Base-by-base conservation (phyloP, 2,113 vertebrate genomes). In the Paracanthobrama guichenoti region DNA sequence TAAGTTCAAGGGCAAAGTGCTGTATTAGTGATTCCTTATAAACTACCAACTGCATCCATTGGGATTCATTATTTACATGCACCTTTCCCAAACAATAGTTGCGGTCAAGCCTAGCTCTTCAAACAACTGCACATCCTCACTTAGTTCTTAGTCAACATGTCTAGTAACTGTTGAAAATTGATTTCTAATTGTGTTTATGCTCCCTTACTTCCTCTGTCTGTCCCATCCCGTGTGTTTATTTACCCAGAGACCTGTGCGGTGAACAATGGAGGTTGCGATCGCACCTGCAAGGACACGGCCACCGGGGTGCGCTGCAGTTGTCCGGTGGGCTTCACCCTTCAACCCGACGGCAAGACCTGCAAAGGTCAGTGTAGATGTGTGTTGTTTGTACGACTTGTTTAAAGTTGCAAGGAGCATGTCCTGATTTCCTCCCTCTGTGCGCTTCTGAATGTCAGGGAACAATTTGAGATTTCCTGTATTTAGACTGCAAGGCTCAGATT, bases 281-380 rank as follows among this genome's bases (percentile, higher is more conserved):
- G 97, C 89, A 99, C 97, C 0, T 99, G 97, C 90, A 99, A 98
- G 90, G 97, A 99, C 91, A 99, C 98, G 0, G 97, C 97, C 75
- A 99, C 98, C 0, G 98, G 97, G 44, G 97, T 99, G 14, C 95
- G 97, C 20, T 99, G 98, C 92, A 99, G 98, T 93, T 99, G 98
- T 92, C 98, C 97, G 0, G 97, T 98, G 44, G 98, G 98, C 87
- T 99, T 99, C 91, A 98, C 96, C 6, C 94, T 99, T 85, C 98
- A 98, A 91, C 95, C 97, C 0, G 98, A 99, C 18, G 97, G 97
- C 86, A 99, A 99, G 93, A 98, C 97, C 1, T 99, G 98, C 92
- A 99, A 99, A 99, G 98, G 98, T 99, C 90, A 96, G 97, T 91
- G 24, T 83, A 83, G 31, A 31, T 24, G 20, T 48, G 7, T 80